These are phyloP conservation scores for Tetramorium bicarinatum DNA, from an alignment of 2,888 invertebrate genomes.

Conservation along the genomic window DNA sequence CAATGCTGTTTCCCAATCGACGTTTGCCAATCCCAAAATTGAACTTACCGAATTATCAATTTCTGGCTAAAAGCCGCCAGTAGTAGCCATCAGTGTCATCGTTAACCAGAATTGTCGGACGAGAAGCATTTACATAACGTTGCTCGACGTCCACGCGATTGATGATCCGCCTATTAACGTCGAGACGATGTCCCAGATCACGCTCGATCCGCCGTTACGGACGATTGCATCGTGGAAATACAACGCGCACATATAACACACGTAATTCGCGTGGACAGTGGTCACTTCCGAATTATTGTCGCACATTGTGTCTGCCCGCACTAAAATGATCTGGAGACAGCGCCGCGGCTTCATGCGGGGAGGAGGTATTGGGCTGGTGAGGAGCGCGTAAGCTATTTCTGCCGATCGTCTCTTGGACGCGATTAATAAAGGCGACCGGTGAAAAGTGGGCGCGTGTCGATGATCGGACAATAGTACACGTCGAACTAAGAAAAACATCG, in stretches of 20 bases:
- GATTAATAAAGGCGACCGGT: conserved; percentile 48
- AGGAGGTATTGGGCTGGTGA: conserved; percentile 27
- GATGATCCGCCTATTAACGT: conserved; percentile 34
- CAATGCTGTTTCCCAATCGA: neutral
- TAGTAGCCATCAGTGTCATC: conserved; percentile 9
- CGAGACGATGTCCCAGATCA: conserved; percentile 39
- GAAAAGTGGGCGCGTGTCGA: conserved; percentile 37
- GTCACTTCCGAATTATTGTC: conserved; percentile 29
- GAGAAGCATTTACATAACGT: conserved; percentile 40
- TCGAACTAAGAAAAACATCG: conserved; percentile 70
- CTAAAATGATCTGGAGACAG: conserved; percentile 29
- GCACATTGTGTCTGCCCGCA: conserved; percentile 29
- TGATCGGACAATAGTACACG: conserved; percentile 67
- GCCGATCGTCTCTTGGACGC: conserved; percentile 46
- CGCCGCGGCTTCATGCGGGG: conserved; percentile 8
- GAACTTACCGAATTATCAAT: conserved; percentile 4
- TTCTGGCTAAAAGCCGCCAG: conserved; percentile 2
- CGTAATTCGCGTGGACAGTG: neutral
- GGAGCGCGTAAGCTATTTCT: conserved; percentile 55
- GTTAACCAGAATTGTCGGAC: conserved; percentile 30
- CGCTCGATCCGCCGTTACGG: neutral
- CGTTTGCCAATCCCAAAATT: neutral
- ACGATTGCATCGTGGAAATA: neutral
- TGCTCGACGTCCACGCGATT: conserved; percentile 24
- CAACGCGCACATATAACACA: conserved; percentile 14